These are phyloP conservation scores for Eleginops maclovinus DNA, from an alignment of 2,113 vertebrate species.

Conservation along the genomic window DNA sequence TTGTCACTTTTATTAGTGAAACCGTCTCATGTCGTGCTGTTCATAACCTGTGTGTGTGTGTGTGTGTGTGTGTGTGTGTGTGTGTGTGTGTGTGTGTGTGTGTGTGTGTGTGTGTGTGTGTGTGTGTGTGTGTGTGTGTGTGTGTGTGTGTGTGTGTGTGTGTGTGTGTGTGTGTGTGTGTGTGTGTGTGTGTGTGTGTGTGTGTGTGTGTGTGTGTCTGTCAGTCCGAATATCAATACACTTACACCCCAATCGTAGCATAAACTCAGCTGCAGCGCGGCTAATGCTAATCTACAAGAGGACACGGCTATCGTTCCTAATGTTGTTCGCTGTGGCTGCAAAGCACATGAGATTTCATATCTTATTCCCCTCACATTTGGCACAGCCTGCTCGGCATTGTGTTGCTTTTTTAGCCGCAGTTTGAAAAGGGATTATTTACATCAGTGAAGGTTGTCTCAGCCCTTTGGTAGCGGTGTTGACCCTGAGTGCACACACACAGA, in stretches of 20 bases:
- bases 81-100: background rate
- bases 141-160: constrained; percentile 1
- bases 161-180: constrained; percentile 35
- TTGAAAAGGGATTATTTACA: constrained; percentile 49
- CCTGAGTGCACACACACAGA: constrained; percentile 21
- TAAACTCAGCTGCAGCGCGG: constrained; percentile 39
- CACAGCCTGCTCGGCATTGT: constrained; percentile 3
- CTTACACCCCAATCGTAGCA: constrained; percentile 20
- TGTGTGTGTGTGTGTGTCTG: constrained; percentile 7
- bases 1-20: constrained; percentile 35
- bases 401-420: constrained; percentile 14
- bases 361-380: constrained; percentile 30
- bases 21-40: constrained; percentile 30
- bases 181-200: background rate
- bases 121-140: background rate
- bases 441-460: constrained; percentile 27
- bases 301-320: constrained; percentile 37
- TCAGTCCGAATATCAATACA: constrained; percentile 41
- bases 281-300: constrained; percentile 52
- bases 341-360: constrained; percentile 49
- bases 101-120: constrained; percentile 5
- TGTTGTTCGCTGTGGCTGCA: constrained; percentile 31
- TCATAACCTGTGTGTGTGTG: constrained; percentile 49
- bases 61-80: background rate
- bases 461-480: constrained; percentile 15